These are phyloP conservation scores for Burhinus oedicnemus DNA, from an alignment of 2,113 vertebrate species.

Conservation along the genomic window DNA sequence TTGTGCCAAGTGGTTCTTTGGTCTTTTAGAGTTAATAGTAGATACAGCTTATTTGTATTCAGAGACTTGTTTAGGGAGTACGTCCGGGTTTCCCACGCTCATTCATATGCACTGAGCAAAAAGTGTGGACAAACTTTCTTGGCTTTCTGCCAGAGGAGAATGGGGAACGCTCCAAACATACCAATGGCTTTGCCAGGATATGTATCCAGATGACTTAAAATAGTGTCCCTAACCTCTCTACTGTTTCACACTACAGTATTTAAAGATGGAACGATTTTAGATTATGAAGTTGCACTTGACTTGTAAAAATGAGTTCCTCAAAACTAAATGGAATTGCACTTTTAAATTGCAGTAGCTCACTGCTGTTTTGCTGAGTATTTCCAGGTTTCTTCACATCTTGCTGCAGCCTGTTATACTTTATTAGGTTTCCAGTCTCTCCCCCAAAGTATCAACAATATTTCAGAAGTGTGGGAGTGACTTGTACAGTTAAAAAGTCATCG, in stretches of 20 bases:
- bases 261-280: not conserved
- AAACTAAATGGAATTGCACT: not conserved
- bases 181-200: not conserved
- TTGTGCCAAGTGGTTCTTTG: slow-evolving; percentile 44
- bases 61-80: not conserved
- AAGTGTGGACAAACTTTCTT: slow-evolving; percentile 26
- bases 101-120: slow-evolving; percentile 23
- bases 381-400: not conserved
- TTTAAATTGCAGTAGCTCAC: not conserved
- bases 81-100: slow-evolving; percentile 2
- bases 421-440: not conserved
- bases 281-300: not conserved
- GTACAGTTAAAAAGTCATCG: not conserved
- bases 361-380: not conserved
- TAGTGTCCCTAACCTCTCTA: not conserved
- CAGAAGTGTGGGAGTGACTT: not conserved
- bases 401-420: not conserved
- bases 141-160: not conserved
- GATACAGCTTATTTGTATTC: slow-evolving; percentile 26
- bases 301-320: not conserved
- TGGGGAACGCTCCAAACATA: slow-evolving; percentile 20
- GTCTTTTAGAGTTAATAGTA: slow-evolving; percentile 12
- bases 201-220: not conserved
- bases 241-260: not conserved
- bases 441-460: not conserved